These are phyloP conservation scores for Apotomis betuletana DNA, from an alignment of 2,888 invertebrate species.

Conservation along the genomic window DNA sequence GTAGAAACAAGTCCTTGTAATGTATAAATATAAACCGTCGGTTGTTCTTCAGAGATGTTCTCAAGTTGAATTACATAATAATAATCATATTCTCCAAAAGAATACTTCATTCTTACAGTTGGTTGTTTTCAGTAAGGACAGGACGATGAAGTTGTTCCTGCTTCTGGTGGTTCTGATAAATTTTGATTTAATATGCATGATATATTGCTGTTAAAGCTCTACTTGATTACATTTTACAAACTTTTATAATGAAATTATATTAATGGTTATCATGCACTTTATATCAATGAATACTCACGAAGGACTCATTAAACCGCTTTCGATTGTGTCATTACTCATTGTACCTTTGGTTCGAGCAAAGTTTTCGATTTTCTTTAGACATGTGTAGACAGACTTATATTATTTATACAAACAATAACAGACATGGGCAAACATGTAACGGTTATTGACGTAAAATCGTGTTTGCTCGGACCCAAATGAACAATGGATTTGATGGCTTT, in stretches of 20 bases:
- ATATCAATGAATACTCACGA: not conserved
- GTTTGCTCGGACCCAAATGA: conserved; percentile 21
- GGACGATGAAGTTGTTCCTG: no score
- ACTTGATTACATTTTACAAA: no score
- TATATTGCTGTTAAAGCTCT: no score
- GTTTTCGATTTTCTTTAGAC: conserved; percentile 1
- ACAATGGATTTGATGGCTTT: conserved; percentile 19
- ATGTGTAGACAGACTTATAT: conserved; percentile 7
- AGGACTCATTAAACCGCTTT: not conserved
- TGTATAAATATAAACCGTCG: conserved; percentile 19
- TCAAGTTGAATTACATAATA: not conserved
- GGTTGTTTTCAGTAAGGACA: no score
- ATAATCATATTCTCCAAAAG: no score
- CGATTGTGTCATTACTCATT: not conserved
- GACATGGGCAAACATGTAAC: conserved; percentile 7
- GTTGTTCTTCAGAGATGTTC: not conserved
- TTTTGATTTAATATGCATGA: no score
- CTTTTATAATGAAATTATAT: no score
- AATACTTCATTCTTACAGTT: no score
- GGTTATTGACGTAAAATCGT: conserved; percentile 32
- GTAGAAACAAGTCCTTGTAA: conserved; percentile 18
- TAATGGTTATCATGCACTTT: no score
- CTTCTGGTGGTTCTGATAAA: no score
- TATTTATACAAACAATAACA: conserved; percentile 13
- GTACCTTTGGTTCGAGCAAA: not conserved